These are phyloP conservation scores for Cotesia chilonis DNA, from an alignment of 1,140 invertebrate species.

Conservation along the genomic window DNA sequence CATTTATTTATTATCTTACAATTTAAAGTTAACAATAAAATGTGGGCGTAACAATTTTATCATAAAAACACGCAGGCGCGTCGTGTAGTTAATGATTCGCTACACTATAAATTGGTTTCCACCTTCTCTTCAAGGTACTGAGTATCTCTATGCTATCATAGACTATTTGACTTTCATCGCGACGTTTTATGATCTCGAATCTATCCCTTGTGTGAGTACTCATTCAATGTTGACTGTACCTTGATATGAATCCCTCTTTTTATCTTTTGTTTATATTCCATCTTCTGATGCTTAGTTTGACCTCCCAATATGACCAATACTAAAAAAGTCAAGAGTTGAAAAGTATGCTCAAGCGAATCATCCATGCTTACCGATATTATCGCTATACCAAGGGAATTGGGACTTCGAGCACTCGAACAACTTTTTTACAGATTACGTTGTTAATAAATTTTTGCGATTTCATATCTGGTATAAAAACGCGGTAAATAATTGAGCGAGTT, in stretches of 20 bases:
- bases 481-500: not conserved
- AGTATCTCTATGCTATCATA: constrained; percentile 24
- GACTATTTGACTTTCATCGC: not conserved
- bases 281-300: not conserved
- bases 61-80: constrained; percentile 35
- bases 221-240: not conserved
- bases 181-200: constrained; percentile 6
- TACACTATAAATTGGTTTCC: constrained; percentile 21
- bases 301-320: constrained; percentile 13
- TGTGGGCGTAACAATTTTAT: constrained; percentile 35
- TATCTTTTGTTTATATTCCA: not conserved
- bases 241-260: not conserved
- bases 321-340: constrained; percentile 6
- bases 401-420: not conserved
- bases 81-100: constrained; percentile 26
- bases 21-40: not conserved
- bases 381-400: not conserved
- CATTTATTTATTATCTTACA: too few relatives aligned
- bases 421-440: not conserved
- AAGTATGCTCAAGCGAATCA: not conserved
- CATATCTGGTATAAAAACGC: not conserved
- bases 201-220: not conserved
- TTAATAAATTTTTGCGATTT: not conserved
- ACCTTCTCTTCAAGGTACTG: constrained; percentile 10
- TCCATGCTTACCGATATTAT: constrained; percentile 16